Percentiles rank a stretch among this genome's conserved stretches.
Conservation (phyloP, 1,140 invertebrate species). For the Phymorhynchus buccinoides region DNA sequence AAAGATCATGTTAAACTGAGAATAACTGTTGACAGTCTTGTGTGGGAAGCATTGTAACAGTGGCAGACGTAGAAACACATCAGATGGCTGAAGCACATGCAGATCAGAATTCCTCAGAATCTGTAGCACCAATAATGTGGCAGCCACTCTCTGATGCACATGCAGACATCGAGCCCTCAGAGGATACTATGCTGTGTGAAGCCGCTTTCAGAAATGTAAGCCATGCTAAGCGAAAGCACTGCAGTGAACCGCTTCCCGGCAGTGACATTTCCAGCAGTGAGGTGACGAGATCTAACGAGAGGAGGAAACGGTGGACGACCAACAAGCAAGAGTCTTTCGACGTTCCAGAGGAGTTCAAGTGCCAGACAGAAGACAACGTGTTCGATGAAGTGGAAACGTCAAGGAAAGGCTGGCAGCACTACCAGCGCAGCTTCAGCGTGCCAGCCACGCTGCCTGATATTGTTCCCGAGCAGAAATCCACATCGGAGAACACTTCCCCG, state of each 20-base stretch:
- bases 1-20: too few species aligned
- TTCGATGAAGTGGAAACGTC: conserved; percentile 18
- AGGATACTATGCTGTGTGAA: not conserved
- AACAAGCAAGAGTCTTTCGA: conserved; percentile 15
- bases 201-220: not conserved
- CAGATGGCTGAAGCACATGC: not conserved
- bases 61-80: too few species aligned
- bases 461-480: not conserved
- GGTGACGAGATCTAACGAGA: not conserved
- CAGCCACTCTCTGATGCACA: not conserved
- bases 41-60: too few species aligned
- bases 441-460: conserved; percentile 33
- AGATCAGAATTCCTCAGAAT: not conserved
- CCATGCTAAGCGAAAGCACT: not conserved
- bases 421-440: conserved; percentile 20
- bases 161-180: not conserved
- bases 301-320: not conserved
- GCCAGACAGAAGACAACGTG: conserved; percentile 28
- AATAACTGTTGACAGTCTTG: too few species aligned
- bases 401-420: not conserved
- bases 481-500: conserved; percentile 9
- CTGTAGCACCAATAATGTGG: not conserved
- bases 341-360: conserved; percentile 7
- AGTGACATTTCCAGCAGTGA: not conserved
- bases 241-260: conserved; percentile 1